Base-by-base conservation (phyloP, 1,140 invertebrate species). In the Cyclina sinensis region DNA sequence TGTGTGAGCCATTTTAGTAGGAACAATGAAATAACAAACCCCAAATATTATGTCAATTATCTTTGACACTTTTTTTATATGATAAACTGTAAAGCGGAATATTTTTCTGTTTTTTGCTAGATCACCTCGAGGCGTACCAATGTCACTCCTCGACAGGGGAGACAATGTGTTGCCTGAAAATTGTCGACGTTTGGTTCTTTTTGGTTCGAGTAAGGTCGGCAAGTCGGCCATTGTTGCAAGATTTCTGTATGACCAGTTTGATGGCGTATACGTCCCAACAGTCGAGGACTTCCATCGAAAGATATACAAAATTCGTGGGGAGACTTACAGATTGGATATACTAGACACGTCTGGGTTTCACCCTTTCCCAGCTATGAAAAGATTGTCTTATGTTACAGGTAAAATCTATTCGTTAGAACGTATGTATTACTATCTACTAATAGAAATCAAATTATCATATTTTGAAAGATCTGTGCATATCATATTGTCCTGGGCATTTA, bases 211-310 rank as follows among this genome's bases (percentile, higher is more conserved):
- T 14, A 68, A 48, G 96, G 98, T 98, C 11, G 98, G 98, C 30
- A 99, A 99, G 96, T 98, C 98, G 2, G 98, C 98, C 4, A 97
- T 99, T 90, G 98, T 99, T 92, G 97, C 97, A 76, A 98, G 98
- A 95, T 99, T 99, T 95, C 97, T 99, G 0, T 43, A 79, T 39
- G 73, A 91, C 89, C 97, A 97, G 78, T 98, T 98, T 95, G 43
- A 97, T 35, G 74, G 51, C 35, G 54, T n/a, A 24, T 78, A 87
- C 30, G 24, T 30, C 12, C 85, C 85, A n/a, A 87, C 85, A 24
- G 74, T 87, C 5, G 85, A 87, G 39, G 30, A 87, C 43, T 87
- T 87, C 46, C 73, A 87, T 39, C 30, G 62, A 37, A 87, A 87
- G 76, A 78, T 87, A 11, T 87, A 87, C 59, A 87, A 65, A 27